Evolutionary conservation across 64 coral and sea anemone genomes (phyloP).

Genomic region (Montipora foliosa): DNA sequence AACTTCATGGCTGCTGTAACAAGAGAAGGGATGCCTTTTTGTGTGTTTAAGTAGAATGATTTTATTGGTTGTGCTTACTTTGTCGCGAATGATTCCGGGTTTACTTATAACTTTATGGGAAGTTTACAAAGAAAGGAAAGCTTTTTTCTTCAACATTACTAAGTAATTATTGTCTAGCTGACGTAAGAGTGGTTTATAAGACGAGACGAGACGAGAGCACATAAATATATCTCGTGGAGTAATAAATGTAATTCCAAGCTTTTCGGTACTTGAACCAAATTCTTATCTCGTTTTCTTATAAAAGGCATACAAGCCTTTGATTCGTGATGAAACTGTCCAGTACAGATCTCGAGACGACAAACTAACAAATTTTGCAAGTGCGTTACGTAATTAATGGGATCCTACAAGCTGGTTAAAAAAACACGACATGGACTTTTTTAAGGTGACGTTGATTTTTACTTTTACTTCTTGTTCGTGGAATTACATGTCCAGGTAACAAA

Average conservation of each 20-base stretch:
- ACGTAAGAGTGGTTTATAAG: not conserved
- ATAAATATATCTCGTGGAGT: not conserved
- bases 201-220: not conserved
- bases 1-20: too few species aligned
- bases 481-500: too few species aligned
- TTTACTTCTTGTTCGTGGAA: too few species aligned
- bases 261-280: not conserved
- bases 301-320: not conserved
- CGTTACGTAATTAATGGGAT: not conserved
- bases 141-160: not conserved
- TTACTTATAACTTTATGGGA: not conserved
- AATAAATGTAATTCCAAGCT: not conserved
- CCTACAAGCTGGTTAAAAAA: not conserved
- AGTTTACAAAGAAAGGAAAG: not conserved
- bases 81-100: too few species aligned
- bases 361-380: not conserved
- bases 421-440: not conserved
- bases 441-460: not conserved
- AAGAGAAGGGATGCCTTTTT: too few species aligned
- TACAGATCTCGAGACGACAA: not conserved
- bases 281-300: not conserved
- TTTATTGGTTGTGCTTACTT: too few species aligned
- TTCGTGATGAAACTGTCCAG: not conserved
- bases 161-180: not conserved
- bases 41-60: too few species aligned